phyloP scores from a whole-genome alignment of 2,797 vertebrate genomes.

The Coccyzus lansbergi region DNA sequence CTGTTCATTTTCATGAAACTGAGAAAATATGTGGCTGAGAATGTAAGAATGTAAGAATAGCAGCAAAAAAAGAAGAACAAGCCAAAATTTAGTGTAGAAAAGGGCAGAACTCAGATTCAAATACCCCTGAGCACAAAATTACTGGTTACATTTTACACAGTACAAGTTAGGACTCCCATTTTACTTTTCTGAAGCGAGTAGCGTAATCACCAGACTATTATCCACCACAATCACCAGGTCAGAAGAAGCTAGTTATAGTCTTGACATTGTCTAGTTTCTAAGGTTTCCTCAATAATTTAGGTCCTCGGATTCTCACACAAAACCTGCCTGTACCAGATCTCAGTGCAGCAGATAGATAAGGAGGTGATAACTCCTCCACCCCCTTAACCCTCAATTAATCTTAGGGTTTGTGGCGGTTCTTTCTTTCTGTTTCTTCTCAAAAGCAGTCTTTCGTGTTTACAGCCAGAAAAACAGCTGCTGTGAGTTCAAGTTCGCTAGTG shows the following conservation, averaged over 20 bases:
- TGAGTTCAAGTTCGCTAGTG: accelerated
- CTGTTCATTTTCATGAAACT: neutral
- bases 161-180: neutral
- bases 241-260: neutral
- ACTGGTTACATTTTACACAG: neutral
- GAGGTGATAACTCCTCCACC: neutral
- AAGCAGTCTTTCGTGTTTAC: neutral
- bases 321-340: neutral
- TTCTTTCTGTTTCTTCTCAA: neutral
- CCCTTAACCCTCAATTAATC: neutral
- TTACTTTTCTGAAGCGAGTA: neutral
- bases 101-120: neutral
- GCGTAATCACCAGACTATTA: neutral
- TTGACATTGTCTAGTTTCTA: neutral
- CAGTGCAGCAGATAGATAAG: neutral
- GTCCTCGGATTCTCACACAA: neutral
- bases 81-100: neutral
- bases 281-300: neutral
- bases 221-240: neutral
- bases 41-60: neutral
- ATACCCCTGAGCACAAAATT: neutral
- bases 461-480: neutral
- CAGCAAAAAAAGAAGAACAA: neutral
- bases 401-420: neutral
- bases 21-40: neutral